phyloP scores from a whole-genome alignment of 2,797 vertebrate species.

The Enoplosus armatus region DNA sequence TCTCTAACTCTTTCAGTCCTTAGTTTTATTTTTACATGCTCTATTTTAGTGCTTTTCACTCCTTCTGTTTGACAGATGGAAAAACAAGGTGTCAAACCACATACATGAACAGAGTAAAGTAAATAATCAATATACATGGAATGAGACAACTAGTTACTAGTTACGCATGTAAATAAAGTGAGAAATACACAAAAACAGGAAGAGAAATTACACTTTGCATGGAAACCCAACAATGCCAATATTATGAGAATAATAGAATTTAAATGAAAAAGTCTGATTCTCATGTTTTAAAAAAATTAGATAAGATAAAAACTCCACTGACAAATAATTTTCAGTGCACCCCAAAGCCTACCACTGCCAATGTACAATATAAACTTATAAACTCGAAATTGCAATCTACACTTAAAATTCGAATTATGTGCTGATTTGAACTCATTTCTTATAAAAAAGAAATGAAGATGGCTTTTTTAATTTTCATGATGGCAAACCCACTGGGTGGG shows the following conservation, averaged over 20 bases:
- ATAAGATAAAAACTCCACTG: not conserved
- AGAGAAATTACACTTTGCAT: not conserved
- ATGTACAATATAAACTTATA: not conserved
- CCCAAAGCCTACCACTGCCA: not conserved
- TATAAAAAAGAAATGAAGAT: slow-evolving; percentile 7
- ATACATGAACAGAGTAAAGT: not conserved
- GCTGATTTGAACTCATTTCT: not conserved
- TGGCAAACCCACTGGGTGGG: not conserved
- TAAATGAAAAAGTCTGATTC: not conserved
- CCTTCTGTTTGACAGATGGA: slow-evolving; percentile 26
- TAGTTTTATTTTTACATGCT: slow-evolving; percentile 23
- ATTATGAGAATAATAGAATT: not conserved
- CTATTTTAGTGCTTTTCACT: not conserved
- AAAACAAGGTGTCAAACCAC: not conserved
- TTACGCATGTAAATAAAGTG: not conserved
- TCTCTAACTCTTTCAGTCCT: not conserved
- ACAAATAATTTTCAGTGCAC: not conserved
- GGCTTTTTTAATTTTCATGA: not conserved
- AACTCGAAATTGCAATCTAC: slow-evolving; percentile 6
- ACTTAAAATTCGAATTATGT: not conserved
- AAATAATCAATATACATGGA: not conserved
- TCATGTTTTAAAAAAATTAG: not conserved
- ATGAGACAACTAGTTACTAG: not conserved
- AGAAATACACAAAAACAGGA: slow-evolving; percentile 3
- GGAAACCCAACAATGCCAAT: not conserved